Evolutionary conservation across 2,888 invertebrate genomes (phyloP), one percentile per base, ranked within the genome.

Genomic region (Timema podura): DNA sequence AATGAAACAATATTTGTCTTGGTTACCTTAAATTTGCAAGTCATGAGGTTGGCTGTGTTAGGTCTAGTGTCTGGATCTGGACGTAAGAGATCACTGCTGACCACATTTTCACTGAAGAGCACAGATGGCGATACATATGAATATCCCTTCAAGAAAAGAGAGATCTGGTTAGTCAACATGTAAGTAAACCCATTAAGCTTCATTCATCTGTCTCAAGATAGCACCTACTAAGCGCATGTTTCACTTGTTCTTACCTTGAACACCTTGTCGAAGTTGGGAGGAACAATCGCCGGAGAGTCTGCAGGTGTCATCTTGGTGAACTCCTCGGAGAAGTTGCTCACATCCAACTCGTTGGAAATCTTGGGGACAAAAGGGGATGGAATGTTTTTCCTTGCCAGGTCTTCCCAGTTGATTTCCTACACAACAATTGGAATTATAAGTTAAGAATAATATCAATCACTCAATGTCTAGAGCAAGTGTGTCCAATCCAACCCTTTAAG

Each of bases 321-420:
- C 83, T 98, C 98, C 74, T 94, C 94, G 64, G 96, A 93, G 82
- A 98, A 98, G 85, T 98, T 97, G 79, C 94, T 93, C 13, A 95
- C 95, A 82, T 98, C 98, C 73, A 95, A 85, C 80, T 96, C 95
- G 81, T 91, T 82, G 67, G 83, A 81, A 73, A 98, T 90, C 70
- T 87, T 86, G n/a, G 98, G 98, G 75, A 91, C 89, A 83, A 97
- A 96, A 1, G 97, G 97, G 0, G 98, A 95, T 13, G 88, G 82
- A 70, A 95, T 86, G 76, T 89, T 87, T 77, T 95, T 92, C 1
- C 85, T 83, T 1, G 91, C 88, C 66, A 98, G 84, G 67, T 90
- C 89, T 15, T 87, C 85, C 98, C 98, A 98, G 80, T 93, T 90
- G n/a, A n/a, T n/a, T n/a, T n/a, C n/a, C n/a, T n/a, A n/a, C n/a